Evolutionary conservation across 2,888 invertebrate species (phyloP).

Genomic region (Eulithis testata): DNA sequence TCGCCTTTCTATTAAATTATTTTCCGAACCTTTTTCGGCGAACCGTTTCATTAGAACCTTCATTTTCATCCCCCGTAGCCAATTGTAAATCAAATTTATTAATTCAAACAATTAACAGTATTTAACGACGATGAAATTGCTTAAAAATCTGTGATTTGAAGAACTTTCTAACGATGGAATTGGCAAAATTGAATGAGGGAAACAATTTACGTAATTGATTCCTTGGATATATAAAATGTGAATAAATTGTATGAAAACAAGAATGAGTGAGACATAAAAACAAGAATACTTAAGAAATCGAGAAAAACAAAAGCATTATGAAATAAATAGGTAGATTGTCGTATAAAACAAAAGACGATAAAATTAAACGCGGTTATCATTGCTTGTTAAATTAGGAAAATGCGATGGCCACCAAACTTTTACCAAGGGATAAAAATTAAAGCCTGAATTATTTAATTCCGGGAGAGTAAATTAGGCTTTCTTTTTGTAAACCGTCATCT

Average conservation of each 20-base stretch:
- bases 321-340: background rate
- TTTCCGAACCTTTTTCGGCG: constrained; percentile 52
- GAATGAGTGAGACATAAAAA: background rate
- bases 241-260: background rate
- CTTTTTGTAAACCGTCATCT: constrained; percentile 61
- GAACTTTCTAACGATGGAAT: constrained; percentile 29
- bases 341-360: constrained; percentile 20
- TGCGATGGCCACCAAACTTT: constrained; percentile 44
- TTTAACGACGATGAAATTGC: constrained; percentile 52
- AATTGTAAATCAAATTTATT: constrained; percentile 63
- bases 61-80: constrained; percentile 59
- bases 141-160: constrained; percentile 43
- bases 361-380: constrained; percentile 34
- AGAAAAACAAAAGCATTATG: no score
- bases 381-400: constrained; percentile 46
- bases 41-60: constrained; percentile 59
- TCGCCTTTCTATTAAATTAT: constrained; percentile 46
- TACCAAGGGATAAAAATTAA: constrained; percentile 56
- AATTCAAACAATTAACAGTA: constrained; percentile 70
- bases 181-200: constrained; percentile 12
- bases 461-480: constrained; percentile 58
- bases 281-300: background rate
- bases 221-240: constrained; percentile 3
- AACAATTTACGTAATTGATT: constrained; percentile 16
- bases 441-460: constrained; percentile 59